These are phyloP conservation scores for Allobates femoralis DNA, from an alignment of 2,797 vertebrate genomes.

Conservation along the genomic window DNA sequence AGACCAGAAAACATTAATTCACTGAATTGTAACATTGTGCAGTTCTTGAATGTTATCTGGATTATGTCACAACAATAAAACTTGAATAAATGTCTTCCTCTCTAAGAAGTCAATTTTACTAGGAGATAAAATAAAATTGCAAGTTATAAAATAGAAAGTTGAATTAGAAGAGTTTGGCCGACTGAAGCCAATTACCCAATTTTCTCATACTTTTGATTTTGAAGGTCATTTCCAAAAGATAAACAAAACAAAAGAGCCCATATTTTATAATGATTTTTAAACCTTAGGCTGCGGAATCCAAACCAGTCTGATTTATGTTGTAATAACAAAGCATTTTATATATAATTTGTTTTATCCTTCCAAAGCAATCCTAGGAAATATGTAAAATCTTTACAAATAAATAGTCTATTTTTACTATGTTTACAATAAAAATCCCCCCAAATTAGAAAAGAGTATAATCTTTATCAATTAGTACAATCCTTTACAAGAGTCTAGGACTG, in stretches of 20 bases:
- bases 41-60: constrained; percentile 62
- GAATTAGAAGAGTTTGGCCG: constrained; percentile 60
- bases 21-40: constrained; percentile 62
- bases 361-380: neutral
- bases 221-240: constrained; percentile 61
- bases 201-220: constrained; percentile 51
- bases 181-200: constrained; percentile 62
- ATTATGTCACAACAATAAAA: constrained; percentile 64
- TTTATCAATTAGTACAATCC: neutral
- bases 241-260: constrained; percentile 53
- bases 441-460: neutral
- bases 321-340: constrained; percentile 27
- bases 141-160: constrained; percentile 61
- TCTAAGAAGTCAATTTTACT: constrained; percentile 63
- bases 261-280: constrained; percentile 56
- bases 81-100: constrained; percentile 60
- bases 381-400: constrained; percentile 11
- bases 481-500: neutral
- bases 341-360: constrained; percentile 23
- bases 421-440: neutral
- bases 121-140: constrained; percentile 64
- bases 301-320: constrained; percentile 44
- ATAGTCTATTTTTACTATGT: neutral
- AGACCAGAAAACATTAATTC: constrained; percentile 62
- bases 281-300: constrained; percentile 45